Conservation (phyloP, 2,888 invertebrate genomes). For the Limnephilus lunatus region DNA sequence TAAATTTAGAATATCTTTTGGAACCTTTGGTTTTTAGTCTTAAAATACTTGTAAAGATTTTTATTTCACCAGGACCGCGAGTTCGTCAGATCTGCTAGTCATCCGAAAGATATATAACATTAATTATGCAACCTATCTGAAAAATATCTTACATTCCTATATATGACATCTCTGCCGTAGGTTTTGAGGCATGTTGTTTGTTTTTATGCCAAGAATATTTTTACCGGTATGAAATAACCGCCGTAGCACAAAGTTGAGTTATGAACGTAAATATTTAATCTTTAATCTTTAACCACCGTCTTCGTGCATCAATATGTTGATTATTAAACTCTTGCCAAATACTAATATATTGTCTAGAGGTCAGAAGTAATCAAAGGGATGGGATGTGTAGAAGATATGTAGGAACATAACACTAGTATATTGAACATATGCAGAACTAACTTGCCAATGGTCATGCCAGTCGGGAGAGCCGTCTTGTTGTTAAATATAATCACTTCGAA, state of each 20-base stretch:
- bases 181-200: not conserved
- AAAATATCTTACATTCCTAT: not conserved
- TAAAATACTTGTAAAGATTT: not conserved
- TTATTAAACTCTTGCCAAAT: not conserved
- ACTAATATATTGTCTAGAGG: not conserved
- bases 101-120: not conserved
- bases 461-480: too few relatives aligned
- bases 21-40: not conserved
- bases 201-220: not conserved
- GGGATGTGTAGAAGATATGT: too few relatives aligned
- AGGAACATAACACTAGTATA: too few relatives aligned
- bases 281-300: not conserved
- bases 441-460: too few relatives aligned
- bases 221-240: not conserved
- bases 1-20: not conserved
- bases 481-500: too few relatives aligned
- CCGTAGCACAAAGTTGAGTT: not conserved
- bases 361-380: not conserved
- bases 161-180: not conserved
- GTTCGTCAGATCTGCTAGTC: not conserved
- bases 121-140: not conserved
- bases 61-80: not conserved
- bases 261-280: not conserved
- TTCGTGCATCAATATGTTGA: not conserved
- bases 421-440: too few relatives aligned